Conservation (phyloP, 2,888 invertebrate species). For the Andrena bucephala region DNA sequence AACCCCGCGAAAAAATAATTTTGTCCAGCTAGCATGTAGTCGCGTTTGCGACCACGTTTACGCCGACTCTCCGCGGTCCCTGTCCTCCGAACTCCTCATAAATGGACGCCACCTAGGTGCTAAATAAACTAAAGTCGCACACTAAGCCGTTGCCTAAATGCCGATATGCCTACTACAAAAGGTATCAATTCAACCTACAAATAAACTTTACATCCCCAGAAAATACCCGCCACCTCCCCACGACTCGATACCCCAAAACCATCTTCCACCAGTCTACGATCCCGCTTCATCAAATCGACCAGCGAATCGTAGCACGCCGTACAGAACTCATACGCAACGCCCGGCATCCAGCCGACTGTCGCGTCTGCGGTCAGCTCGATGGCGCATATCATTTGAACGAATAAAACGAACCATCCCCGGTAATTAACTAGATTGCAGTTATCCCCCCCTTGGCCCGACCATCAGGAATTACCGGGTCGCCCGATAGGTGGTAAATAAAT, state of each 20-base stretch:
- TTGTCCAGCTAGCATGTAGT: no score
- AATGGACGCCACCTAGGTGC: no score
- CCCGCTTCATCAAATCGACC: constrained; percentile 47
- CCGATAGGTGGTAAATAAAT: constrained; percentile 4
- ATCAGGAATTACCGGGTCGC: not conserved
- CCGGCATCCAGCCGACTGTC: constrained; percentile 14
- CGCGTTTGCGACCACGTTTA: no score
- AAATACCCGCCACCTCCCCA: not conserved
- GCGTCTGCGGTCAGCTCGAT: constrained; percentile 34
- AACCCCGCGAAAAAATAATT: no score
- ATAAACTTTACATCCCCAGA: no score
- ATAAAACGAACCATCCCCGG: constrained; percentile 14
- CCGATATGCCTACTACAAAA: no score
- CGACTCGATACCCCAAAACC: not conserved
- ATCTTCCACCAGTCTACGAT: not conserved
- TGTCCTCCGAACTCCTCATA: no score
- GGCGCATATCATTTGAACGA: constrained; percentile 34
- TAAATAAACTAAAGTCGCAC: no score
- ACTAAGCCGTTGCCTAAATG: no score
- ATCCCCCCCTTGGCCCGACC: not conserved
- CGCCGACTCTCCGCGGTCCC: no score
- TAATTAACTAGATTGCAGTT: constrained; percentile 32
- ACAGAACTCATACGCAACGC: constrained; percentile 53
- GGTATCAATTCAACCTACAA: no score
- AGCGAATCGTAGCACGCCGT: constrained; percentile 26